Conservation (phyloP, 2,113 vertebrate genomes). For the Tringa solitaria region DNA sequence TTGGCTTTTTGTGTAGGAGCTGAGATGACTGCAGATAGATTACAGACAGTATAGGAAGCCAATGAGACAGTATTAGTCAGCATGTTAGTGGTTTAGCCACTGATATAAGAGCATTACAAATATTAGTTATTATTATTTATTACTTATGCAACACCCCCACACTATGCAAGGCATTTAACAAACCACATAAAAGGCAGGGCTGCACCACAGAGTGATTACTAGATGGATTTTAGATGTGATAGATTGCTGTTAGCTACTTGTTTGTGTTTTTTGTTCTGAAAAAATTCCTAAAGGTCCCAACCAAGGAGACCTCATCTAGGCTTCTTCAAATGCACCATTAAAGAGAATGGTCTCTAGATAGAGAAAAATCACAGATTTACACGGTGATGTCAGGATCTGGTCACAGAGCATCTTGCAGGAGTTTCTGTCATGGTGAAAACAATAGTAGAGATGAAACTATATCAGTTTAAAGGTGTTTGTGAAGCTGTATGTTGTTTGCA, state of each 20-base stretch:
- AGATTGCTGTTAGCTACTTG: constrained; percentile 34
- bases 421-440: not conserved
- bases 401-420: not conserved
- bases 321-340: not conserved
- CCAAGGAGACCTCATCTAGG: not conserved
- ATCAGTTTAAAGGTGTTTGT: not conserved
- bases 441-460: fast-evolving
- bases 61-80: constrained; percentile 49
- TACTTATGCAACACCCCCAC: constrained; percentile 35
- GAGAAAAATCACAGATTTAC: not conserved
- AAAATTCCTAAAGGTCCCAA: not conserved
- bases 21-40: not conserved
- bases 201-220: not conserved
- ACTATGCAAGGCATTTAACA: constrained; percentile 19
- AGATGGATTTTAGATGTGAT: constrained; percentile 23
- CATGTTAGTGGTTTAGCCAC: constrained; percentile 9
- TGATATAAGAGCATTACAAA: constrained; percentile 30
- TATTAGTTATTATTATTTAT: constrained; percentile 62
- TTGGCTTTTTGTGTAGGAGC: not conserved
- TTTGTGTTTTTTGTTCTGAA: not conserved
- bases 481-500: not conserved
- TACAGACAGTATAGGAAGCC: not conserved
- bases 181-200: constrained; percentile 52
- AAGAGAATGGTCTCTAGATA: not conserved
- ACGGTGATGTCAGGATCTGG: not conserved